A percentile compares a stretch with the other conserved stretches of the same genome.
Evolutionary conservation across 2,113 vertebrate species (phyloP).

Genomic region (Psittacus erithacus): DNA sequence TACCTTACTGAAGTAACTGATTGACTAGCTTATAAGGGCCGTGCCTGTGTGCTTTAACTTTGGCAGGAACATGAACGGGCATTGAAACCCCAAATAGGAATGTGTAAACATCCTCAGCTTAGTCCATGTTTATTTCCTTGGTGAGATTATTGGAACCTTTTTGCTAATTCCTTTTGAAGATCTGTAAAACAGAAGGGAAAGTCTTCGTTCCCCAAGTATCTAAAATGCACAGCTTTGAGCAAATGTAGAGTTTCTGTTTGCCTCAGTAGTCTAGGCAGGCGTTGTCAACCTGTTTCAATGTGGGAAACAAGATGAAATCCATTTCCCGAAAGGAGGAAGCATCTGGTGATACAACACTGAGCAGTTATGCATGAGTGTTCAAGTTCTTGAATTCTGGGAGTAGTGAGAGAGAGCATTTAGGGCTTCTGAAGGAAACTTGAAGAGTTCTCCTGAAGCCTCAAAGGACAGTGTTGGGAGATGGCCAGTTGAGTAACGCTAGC

Average conservation of each 20-base stretch:
- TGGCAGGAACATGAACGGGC: not conserved
- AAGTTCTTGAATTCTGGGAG: not conserved
- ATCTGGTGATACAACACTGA: not conserved
- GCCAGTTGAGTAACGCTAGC: not conserved
- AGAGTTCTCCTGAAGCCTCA: not conserved
- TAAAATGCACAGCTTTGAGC: not conserved
- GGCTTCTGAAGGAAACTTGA: not conserved
- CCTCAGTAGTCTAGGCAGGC: not conserved
- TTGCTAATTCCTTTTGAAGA: not conserved
- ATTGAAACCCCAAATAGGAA: not conserved
- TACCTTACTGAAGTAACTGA: slow-evolving; percentile 48
- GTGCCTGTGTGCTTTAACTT: rapidly evolving
- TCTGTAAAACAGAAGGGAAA: not conserved
- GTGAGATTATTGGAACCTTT: not conserved
- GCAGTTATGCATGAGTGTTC: not conserved
- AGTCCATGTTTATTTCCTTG: not conserved
- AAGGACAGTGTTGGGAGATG: not conserved
- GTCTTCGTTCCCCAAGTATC: not conserved
- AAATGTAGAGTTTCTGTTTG: not conserved
- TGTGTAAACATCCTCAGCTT: not conserved
- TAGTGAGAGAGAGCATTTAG: not conserved
- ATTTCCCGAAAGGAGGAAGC: not conserved
- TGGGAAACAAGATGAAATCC: not conserved
- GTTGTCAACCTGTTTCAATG: not conserved
- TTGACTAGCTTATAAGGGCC: not conserved